These are phyloP conservation scores for Eulemur coronatus DNA, from an alignment of 2,797 vertebrate genomes.

Conservation along the genomic window DNA sequence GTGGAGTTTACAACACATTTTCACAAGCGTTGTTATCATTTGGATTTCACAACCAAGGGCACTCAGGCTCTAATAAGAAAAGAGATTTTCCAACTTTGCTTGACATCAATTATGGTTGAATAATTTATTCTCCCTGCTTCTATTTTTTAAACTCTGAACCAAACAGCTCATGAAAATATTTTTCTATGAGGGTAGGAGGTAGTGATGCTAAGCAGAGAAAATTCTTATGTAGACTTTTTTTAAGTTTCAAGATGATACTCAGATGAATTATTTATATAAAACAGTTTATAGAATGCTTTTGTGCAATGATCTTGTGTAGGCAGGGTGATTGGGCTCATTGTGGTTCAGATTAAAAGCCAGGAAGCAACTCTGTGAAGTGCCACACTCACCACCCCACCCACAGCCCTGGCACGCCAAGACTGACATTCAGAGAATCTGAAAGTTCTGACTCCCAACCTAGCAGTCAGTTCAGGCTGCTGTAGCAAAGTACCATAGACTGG, in stretches of 20 bases:
- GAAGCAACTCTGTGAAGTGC: fast-evolving
- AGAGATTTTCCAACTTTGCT: neutral
- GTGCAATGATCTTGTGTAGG: neutral
- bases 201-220: neutral
- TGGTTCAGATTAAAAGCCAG: neutral
- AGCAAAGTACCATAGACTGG: neutral
- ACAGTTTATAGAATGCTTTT: neutral
- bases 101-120: neutral
- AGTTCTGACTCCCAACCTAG: neutral
- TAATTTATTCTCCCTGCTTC: constrained; percentile 7
- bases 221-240: neutral
- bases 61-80: neutral
- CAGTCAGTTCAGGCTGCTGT: neutral
- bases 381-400: neutral
- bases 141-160: neutral
- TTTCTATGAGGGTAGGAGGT: neutral
- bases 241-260: neutral
- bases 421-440: neutral
- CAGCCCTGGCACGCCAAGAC: neutral
- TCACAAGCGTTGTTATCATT: neutral
- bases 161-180: neutral
- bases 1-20: neutral
- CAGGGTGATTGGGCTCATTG: fast-evolving
- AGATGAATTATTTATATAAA: neutral
- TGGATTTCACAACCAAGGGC: neutral